phyloP scores from a whole-genome alignment of 35 echinoderm and acorn worm genomes.

The Anneissia japonica region DNA sequence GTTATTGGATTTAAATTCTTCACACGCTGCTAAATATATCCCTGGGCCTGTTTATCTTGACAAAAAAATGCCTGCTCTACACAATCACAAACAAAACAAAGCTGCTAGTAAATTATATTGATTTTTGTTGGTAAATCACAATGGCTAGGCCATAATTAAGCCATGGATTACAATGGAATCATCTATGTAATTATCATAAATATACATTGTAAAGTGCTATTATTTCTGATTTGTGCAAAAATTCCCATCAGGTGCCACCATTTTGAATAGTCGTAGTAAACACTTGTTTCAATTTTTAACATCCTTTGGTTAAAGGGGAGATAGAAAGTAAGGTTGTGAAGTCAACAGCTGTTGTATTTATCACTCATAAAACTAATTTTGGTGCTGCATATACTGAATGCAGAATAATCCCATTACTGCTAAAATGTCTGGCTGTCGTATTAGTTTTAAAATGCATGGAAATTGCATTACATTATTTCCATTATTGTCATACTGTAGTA shows the following conservation, averaged over 20 bases:
- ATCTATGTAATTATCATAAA: not conserved
- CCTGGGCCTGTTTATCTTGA: not conserved
- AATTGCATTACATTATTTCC: no score
- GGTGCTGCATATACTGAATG: not conserved
- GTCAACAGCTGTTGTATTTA: not conserved
- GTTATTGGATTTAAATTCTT: not conserved
- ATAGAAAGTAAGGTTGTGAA: not conserved
- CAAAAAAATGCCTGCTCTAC: no score
- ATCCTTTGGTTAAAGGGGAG: no score
- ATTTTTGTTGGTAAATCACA: not conserved
- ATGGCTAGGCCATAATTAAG: not conserved
- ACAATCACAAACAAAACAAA: not conserved
- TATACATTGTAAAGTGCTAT: not conserved
- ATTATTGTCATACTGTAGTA: no score
- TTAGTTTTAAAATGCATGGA: not conserved
- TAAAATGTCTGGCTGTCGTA: not conserved
- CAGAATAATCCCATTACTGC: not conserved
- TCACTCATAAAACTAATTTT: not conserved
- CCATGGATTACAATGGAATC: not conserved
- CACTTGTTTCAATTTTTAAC: not conserved
- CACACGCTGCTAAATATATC: not conserved
- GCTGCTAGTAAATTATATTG: not conserved
- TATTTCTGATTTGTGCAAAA: not conserved
- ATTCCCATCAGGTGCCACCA: not conserved
- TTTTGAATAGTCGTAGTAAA: not conserved